These are phyloP conservation scores for Decapterus maruadsi DNA, from an alignment of 2,797 vertebrate species.

Conservation along the genomic window DNA sequence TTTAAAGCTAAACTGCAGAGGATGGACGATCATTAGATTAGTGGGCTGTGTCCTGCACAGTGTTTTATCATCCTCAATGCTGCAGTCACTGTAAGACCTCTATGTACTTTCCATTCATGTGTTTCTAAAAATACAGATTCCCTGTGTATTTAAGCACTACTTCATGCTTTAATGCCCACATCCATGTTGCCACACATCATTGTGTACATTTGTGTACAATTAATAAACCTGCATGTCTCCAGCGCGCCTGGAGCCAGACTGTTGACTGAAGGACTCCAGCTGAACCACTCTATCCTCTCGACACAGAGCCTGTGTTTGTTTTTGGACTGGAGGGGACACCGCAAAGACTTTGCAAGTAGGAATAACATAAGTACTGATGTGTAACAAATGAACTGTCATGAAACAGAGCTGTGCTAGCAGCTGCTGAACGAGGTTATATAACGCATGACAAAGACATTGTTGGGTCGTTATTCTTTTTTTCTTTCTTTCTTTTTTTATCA, in stretches of 20 bases:
- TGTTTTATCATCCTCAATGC: slow-evolving; percentile 15
- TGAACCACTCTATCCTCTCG: not conserved
- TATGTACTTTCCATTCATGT: slow-evolving; percentile 8
- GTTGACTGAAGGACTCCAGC: not conserved
- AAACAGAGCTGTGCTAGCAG: slow-evolving; percentile 25
- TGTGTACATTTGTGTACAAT: not conserved
- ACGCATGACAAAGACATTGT: slow-evolving; percentile 17
- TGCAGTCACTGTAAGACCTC: slow-evolving; percentile 2
- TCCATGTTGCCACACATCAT: not conserved
- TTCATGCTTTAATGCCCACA: slow-evolving; percentile 22
- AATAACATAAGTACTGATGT: slow-evolving; percentile 43
- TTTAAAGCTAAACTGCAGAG: slow-evolving; percentile 38
- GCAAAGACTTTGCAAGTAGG: not conserved
- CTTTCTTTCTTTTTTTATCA: not conserved
- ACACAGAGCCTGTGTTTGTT: not conserved
- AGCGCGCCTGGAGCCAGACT: not conserved
- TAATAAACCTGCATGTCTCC: not conserved
- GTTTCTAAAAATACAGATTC: not conserved
- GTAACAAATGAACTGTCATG: slow-evolving; percentile 43
- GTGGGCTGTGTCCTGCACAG: not conserved
- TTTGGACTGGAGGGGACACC: not conserved
- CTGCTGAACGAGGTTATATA: slow-evolving; percentile 61
- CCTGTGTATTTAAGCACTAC: not conserved
- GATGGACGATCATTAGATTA: slow-evolving; percentile 40
- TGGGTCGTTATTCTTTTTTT: not conserved